Conservation (phyloP, 2,113 vertebrate species). For the Petroica traversi region DNA sequence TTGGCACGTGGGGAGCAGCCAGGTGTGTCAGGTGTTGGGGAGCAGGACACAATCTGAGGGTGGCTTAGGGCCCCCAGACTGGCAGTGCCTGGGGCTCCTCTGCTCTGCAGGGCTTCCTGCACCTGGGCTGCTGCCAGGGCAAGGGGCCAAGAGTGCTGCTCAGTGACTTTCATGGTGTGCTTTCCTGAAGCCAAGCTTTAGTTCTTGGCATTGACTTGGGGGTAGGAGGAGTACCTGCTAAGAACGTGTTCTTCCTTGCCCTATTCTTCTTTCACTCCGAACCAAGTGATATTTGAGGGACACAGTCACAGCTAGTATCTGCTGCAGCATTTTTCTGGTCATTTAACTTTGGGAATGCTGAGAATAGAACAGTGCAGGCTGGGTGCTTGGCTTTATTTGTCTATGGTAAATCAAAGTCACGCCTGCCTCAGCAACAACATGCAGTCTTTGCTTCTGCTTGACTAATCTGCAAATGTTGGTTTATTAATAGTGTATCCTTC, state of each 20-base stretch:
- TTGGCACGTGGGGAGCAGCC: neutral
- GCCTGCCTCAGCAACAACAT: neutral
- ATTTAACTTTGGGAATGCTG: neutral
- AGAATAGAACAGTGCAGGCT: neutral
- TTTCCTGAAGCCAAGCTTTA: neutral
- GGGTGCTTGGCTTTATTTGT: neutral
- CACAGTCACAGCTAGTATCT: neutral
- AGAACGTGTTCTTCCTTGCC: neutral
- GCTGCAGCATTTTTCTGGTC: neutral
- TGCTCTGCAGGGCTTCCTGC: neutral
- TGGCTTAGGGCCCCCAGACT: neutral
- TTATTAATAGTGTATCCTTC: neutral
- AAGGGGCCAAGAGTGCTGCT: neutral
- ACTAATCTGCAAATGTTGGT: neutral
- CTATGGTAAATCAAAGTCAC: neutral
- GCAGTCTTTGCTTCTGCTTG: neutral
- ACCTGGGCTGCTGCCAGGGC: neutral
- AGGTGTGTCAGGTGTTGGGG: too few species aligned
- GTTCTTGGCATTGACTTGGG: neutral
- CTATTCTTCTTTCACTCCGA: neutral
- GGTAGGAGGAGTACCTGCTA: neutral
- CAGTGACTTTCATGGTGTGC: neutral
- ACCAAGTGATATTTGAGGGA: rapidly evolving
- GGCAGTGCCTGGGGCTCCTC: neutral
- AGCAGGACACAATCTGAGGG: neutral